Evolutionary conservation across 2,113 vertebrate genomes (phyloP).

Genomic region (Sarotherodon lohbergeri): DNA sequence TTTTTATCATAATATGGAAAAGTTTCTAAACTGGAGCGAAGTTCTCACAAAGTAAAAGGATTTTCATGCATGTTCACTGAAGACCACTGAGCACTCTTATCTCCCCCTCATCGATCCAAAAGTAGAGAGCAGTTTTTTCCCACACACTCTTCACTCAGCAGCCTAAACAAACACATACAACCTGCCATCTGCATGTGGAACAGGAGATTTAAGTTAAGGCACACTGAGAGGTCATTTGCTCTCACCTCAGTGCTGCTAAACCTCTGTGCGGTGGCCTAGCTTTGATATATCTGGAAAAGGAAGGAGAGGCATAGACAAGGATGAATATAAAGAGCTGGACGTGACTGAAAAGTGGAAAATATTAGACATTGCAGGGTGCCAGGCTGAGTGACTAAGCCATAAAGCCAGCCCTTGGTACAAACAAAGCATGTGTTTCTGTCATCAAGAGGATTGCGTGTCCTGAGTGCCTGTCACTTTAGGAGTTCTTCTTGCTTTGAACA

Average conservation of each 20-base stretch:
- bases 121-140: constrained; percentile 53
- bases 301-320: neutral
- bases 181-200: constrained; percentile 43
- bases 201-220: neutral
- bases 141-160: constrained; percentile 54
- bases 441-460: constrained; percentile 56
- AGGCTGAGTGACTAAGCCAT: constrained; percentile 44
- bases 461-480: constrained; percentile 20
- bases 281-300: neutral
- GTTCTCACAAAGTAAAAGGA: constrained; percentile 63
- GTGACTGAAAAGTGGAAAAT: constrained; percentile 7
- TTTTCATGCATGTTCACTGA: constrained; percentile 56
- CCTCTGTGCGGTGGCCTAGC: neutral
- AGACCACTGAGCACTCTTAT: constrained; percentile 68
- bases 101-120: constrained; percentile 65
- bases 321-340: neutral
- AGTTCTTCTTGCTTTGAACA: constrained; percentile 49
- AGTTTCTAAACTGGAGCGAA: constrained; percentile 17
- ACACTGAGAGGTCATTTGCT: constrained; percentile 1
- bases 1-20: constrained; percentile 11
- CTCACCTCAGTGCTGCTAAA: neutral
- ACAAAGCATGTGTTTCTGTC: constrained; percentile 68
- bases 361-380: constrained; percentile 12
- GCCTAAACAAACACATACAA: constrained; percentile 64
- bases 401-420: constrained; percentile 23